These are phyloP conservation scores for Cuculus canorus DNA, from an alignment of 2,797 vertebrate genomes.

Conservation along the genomic window DNA sequence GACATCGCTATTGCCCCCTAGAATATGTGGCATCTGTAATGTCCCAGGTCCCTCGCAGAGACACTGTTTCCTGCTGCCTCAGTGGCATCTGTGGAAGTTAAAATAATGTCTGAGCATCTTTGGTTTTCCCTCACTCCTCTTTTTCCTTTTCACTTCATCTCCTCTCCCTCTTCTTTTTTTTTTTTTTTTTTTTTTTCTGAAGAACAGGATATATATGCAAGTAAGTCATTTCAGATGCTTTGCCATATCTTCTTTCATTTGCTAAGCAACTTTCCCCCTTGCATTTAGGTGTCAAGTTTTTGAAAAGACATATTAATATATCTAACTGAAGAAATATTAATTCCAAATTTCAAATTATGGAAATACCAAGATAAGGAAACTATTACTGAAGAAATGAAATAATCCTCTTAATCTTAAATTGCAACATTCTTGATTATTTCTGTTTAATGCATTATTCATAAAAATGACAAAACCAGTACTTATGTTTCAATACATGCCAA, in stretches of 20 bases:
- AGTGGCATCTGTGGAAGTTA: not conserved
- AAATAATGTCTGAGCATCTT: not conserved
- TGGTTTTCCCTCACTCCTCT: not conserved
- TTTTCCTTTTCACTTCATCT: not conserved
- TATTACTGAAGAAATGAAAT: constrained; percentile 21
- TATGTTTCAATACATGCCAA: constrained; percentile 39
- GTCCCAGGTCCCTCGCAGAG: not conserved
- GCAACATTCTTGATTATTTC: constrained; percentile 36
- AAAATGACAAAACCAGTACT: constrained; percentile 43
- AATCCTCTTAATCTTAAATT: constrained; percentile 54
- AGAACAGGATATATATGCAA: not conserved
- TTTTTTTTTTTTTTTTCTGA: not conserved
- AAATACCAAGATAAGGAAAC: constrained; percentile 7
- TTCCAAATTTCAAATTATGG: not conserved
- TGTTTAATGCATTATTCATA: constrained; percentile 42
- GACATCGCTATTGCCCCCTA: not conserved
- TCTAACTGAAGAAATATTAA: constrained; percentile 24
- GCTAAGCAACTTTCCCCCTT: not conserved
- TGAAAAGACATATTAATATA: not conserved
- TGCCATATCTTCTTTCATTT: not conserved
- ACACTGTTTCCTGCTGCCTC: not conserved
- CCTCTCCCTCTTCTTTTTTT: too few relatives aligned
- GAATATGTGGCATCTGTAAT: not conserved
- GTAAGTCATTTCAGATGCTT: not conserved
- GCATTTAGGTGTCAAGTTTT: not conserved